Evolutionary conservation across 2,797 vertebrate species (phyloP), one percentile per base, ranked within the genome.

Genomic region (Tympanoctomys barrerae): DNA sequence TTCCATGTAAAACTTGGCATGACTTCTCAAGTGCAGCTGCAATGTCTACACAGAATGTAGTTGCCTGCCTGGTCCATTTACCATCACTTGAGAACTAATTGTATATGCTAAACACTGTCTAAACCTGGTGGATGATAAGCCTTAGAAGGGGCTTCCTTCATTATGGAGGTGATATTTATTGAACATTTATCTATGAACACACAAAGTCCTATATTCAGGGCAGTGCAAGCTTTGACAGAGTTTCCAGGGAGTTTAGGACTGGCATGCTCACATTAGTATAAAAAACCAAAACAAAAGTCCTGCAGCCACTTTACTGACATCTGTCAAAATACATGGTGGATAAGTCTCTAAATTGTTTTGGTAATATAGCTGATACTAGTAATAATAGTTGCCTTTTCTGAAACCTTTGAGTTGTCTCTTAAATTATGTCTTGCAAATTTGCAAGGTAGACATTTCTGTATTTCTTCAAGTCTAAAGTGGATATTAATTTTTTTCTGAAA

Each of bases 291-390:
- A 54, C 7, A 5, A 54, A 92, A 73, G 33, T 2, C 11, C 46
- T 54, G 1, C 59, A 78, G 49, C 7, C 28, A 39, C 83, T 75
- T 59, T 12, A 61, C 31, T 54, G 66, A 71, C 49, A 46, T 62
- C 42, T 90, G 8, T 75, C 77, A 78, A 77, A 9, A 49, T 12
- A 14, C 54, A n/a, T 8, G 2, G 82, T 86, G 57, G 54, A 64
- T 83, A 88, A 92, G 79, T 52, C 52, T 87, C 85, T 73, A 75
- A 71, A 54, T 26, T 31, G 18, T 59, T 96, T 89, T 81, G 92
- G 66, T 62, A 79, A 59, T 68, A 59, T 10, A n/a, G 14, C 16
- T 61, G 49, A 24, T 86, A 24, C 49, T 11, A 22, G 61, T 79
- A 49, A 49, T 52, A 78, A 78, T 9, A 89, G 66, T 8, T 75